Percentiles rank a stretch among this genome's conserved stretches.
Conservation (phyloP, 2,888 invertebrate species). For the Steinernema scapterisci region DNA sequence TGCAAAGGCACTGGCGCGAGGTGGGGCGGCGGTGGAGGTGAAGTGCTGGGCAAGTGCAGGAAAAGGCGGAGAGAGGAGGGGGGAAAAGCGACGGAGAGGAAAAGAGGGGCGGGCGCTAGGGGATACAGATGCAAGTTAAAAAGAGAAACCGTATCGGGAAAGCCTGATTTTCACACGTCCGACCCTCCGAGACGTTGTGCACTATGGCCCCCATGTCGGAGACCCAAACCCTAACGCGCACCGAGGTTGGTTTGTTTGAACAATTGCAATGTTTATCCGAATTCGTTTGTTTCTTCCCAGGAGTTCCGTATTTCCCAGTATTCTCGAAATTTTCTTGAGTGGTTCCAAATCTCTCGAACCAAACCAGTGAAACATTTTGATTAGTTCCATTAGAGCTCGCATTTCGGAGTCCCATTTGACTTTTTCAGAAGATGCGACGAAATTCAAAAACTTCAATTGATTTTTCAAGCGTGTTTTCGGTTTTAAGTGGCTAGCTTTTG, state of each 20-base stretch:
- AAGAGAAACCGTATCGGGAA: slow-evolving; percentile 24
- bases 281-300: no score
- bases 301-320: no score
- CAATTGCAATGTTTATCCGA: no score
- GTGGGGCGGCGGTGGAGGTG: neutral
- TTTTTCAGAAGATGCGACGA: no score
- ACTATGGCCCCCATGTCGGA: slow-evolving; percentile 28
- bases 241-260: slow-evolving; percentile 13
- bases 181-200: slow-evolving; percentile 6
- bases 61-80: slow-evolving; percentile 15
- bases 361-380: no score
- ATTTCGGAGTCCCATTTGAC: no score
- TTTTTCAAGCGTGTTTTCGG: no score
- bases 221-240: slow-evolving; percentile 7
- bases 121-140: slow-evolving; percentile 29
- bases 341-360: no score
- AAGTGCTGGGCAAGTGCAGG: slow-evolving; percentile 10
- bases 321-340: no score
- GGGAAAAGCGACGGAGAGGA: neutral
- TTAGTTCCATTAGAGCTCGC: no score
- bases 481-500: no score
- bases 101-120: neutral
- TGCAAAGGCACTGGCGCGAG: neutral
- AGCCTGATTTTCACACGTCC: slow-evolving; percentile 29
- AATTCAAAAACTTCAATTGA: no score